Evolutionary conservation across 2,888 invertebrate species (phyloP).

Genomic region (Lacanobia oleracea): DNA sequence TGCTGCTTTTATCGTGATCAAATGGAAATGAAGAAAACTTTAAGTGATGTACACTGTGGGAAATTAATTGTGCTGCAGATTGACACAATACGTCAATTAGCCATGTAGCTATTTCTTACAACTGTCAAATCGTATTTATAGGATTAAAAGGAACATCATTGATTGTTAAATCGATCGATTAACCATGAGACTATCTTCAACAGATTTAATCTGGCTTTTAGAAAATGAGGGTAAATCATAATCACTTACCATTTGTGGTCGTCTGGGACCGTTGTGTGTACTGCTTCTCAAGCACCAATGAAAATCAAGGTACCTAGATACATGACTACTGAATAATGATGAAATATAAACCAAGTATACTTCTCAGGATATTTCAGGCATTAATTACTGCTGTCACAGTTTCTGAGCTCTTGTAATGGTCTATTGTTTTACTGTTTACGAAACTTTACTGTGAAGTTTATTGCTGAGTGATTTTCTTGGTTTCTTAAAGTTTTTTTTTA

Average conservation of each 20-base stretch:
- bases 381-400: slow-evolving; percentile 66
- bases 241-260: not conserved
- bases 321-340: slow-evolving; percentile 20
- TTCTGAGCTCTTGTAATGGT: slow-evolving; percentile 57
- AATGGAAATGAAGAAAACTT: not conserved
- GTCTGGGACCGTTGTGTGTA: slow-evolving; percentile 8
- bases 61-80: not conserved
- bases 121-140: not conserved
- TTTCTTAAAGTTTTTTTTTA: not conserved
- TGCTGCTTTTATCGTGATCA: not conserved
- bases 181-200: not conserved
- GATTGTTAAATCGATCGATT: not conserved
- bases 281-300: slow-evolving; percentile 20
- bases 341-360: slow-evolving; percentile 40
- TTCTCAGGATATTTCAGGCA: slow-evolving; percentile 68
- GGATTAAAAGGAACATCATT: not conserved
- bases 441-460: slow-evolving; percentile 45
- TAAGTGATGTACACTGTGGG: not conserved
- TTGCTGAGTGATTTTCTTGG: not conserved
- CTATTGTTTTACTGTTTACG: slow-evolving; percentile 66
- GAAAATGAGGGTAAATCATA: not conserved
- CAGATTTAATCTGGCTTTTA: not conserved
- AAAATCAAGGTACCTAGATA: slow-evolving; percentile 10
- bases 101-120: not conserved
- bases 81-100: not conserved